Evolutionary conservation across 1,140 invertebrate species (phyloP).

Genomic region (Trachymyrmex cornetzi): DNA sequence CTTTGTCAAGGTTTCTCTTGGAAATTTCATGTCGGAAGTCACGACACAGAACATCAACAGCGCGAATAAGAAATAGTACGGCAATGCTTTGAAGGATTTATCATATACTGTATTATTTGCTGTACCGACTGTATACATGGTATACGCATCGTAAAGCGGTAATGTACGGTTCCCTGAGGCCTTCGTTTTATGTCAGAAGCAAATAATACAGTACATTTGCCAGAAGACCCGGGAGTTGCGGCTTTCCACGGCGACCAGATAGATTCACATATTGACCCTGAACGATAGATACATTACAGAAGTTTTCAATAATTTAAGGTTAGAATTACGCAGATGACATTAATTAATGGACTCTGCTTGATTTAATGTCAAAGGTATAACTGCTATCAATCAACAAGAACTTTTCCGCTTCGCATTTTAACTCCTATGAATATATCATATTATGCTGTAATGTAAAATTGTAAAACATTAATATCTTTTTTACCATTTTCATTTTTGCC

Average conservation of each 20-base stretch:
- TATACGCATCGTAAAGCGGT: slow-evolving; percentile 3
- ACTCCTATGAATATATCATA: background rate
- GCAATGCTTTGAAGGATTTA: slow-evolving; percentile 38
- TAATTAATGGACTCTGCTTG: slow-evolving; percentile 34
- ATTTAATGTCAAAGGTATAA: slow-evolving; percentile 5
- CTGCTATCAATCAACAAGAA: slow-evolving; percentile 8
- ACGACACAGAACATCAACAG: background rate
- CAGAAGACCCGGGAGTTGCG: slow-evolving; percentile 16
- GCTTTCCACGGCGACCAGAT: background rate
- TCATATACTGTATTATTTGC: slow-evolving; percentile 26
- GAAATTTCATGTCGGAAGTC: background rate
- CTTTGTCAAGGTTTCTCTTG: slow-evolving; percentile 10
- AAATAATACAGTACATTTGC: slow-evolving; percentile 52
- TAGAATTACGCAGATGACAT: background rate
- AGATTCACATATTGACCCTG: background rate
- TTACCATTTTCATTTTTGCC: background rate
- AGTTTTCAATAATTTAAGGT: slow-evolving; percentile 27
- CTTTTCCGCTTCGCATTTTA: slow-evolving; percentile 15
- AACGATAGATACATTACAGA: background rate
- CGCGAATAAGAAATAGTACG: slow-evolving; percentile 27
- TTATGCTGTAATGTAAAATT: background rate
- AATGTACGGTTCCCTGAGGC: slow-evolving; percentile 22
- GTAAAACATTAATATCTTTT: background rate
- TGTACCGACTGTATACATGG: background rate
- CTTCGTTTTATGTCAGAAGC: slow-evolving; percentile 38